Conservation (phyloP, 2,888 invertebrate species). For the Scotopteryx bipunctaria region DNA sequence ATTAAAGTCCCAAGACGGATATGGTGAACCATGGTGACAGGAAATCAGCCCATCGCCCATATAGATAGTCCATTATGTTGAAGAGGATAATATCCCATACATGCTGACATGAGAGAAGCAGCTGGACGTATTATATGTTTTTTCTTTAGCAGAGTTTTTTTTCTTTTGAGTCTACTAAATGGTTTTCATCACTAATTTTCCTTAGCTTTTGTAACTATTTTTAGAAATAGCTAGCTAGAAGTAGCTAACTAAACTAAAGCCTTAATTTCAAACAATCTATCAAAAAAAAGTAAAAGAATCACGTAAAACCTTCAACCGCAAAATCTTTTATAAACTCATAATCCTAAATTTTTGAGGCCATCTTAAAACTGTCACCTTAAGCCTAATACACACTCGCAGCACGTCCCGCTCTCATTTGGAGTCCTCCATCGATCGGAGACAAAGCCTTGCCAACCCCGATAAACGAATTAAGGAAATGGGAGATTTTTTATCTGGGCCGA, state of each 20-base stretch:
- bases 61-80: no score
- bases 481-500: slow-evolving; percentile 82
- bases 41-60: no score
- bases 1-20: no score
- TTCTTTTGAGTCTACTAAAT: no score
- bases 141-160: no score
- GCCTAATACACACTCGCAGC: slow-evolving; percentile 78
- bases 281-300: background rate
- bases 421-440: slow-evolving; percentile 82
- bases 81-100: no score
- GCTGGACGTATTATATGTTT: no score
- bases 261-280: background rate
- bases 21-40: no score
- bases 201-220: no score
- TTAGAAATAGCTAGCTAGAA: no score
- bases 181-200: no score
- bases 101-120: no score
- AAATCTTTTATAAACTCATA: slow-evolving; percentile 25
- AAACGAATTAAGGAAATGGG: slow-evolving; percentile 84
- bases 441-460: slow-evolving; percentile 80
- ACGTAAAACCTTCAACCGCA: background rate
- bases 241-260: background rate
- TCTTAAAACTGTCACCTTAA: slow-evolving; percentile 66
- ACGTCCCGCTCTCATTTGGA: slow-evolving; percentile 79
- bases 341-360: slow-evolving; percentile 34